phyloP scores from a whole-genome alignment of 2,888 invertebrate genomes.

The Eilema sororculum region DNA sequence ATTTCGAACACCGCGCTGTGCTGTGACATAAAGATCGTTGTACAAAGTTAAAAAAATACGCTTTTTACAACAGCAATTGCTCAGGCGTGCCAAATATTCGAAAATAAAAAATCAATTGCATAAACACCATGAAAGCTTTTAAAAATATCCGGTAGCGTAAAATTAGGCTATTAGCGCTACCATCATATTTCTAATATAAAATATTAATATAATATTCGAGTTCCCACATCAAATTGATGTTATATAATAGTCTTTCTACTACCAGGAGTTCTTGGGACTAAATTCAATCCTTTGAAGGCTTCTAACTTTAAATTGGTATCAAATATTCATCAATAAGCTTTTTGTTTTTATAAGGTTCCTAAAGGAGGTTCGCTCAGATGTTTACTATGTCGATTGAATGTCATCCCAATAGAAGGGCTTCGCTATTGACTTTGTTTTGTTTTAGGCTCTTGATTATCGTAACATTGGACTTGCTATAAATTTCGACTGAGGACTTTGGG shows the following conservation, averaged over 20 bases:
- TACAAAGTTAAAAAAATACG: no score
- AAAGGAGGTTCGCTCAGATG: slow-evolving; percentile 34
- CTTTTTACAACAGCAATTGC: no score
- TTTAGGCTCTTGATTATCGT: slow-evolving; percentile 44
- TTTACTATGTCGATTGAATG: slow-evolving; percentile 50
- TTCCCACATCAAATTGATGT: background rate
- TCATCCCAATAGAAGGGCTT: slow-evolving; percentile 32
- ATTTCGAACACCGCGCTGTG: no score
- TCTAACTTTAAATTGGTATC: slow-evolving; percentile 50
- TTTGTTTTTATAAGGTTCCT: slow-evolving; percentile 45
- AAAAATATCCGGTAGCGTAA: no score
- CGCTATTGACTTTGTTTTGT: slow-evolving; percentile 37
- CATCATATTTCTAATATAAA: no score
- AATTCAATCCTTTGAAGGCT: slow-evolving; percentile 30
- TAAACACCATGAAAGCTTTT: no score
- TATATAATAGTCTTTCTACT: slow-evolving; percentile 1
- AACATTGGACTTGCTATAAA: slow-evolving; percentile 32
- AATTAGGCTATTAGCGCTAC: no score
- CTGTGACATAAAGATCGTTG: no score
- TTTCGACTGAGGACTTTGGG: slow-evolving; percentile 28
- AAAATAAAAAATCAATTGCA: no score
- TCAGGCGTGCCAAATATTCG: no score
- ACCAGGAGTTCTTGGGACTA: slow-evolving; percentile 11
- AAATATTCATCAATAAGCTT: slow-evolving; percentile 52
- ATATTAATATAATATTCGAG: background rate